phyloP scores from a whole-genome alignment of 2,113 vertebrate species.

The Kobus ellipsiprymnus region DNA sequence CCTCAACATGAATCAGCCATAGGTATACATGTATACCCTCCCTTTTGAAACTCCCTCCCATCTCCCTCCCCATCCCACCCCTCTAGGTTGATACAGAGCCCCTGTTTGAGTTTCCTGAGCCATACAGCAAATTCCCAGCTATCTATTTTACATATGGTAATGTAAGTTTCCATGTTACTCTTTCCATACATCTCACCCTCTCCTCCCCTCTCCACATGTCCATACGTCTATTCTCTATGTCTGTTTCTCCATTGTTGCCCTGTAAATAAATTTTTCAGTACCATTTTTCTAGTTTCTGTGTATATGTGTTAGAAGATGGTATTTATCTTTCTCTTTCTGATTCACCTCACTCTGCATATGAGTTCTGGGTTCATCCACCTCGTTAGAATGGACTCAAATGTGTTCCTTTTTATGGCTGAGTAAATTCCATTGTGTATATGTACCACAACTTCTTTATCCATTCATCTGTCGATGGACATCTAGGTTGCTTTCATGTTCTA shows the following conservation, averaged over 20 bases:
- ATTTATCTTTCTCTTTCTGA: neutral
- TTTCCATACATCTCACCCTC: neutral
- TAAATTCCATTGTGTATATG: neutral
- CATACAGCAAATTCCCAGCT: neutral
- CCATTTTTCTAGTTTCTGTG: neutral
- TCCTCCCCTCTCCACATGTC: neutral
- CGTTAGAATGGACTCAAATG: neutral
- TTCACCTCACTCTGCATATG: neutral
- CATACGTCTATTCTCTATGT: neutral
- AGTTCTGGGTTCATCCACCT: neutral
- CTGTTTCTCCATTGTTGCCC: neutral
- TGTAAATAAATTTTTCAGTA: neutral
- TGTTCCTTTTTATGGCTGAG: neutral
- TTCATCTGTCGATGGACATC: neutral
- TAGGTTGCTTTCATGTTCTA: neutral
- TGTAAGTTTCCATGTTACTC: neutral
- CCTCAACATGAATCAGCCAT: neutral
- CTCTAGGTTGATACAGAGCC: neutral
- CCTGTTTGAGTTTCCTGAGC: neutral
- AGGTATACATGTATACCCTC: neutral
- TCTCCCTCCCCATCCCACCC: neutral
- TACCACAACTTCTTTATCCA: neutral
- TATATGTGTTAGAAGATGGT: neutral
- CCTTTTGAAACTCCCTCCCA: neutral
- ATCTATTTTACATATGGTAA: neutral